Evolutionary conservation across 2,888 invertebrate species (phyloP), one percentile per base, ranked within the genome.

Genomic region (Neoascia interrupta): DNA sequence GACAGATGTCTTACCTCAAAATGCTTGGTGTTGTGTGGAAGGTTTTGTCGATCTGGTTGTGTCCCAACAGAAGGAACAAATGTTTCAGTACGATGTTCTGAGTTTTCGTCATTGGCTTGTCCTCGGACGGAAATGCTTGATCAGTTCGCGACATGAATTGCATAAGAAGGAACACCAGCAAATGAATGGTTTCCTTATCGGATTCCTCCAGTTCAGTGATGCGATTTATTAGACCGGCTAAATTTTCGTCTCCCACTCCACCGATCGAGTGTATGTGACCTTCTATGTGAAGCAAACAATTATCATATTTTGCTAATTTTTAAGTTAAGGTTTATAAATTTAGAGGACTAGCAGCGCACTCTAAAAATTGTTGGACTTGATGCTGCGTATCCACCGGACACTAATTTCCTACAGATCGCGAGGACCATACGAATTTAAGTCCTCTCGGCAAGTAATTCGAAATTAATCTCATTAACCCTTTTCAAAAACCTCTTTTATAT

Each of bases 151-250:
- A 96, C 86, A 98, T 91, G 87, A 98, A 98, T 90, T 98, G 98
- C 95, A 99, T 97, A 10, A 99, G 92, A n/a, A 99, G 91, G 84
- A 97, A 96, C 8, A 98, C 95, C 31, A 99, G 90, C 19, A 98
- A 90, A 87, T 98, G 98, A 83, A 97, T 95, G 0, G 99, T 98
- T 89, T 99, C 98, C 82, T 95, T 93, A 86, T 99, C 99, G 1
- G 96, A 93, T 85, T 98, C 98, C 86, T 99, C 98, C 51, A 96
- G 90, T 85, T 99, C 99, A 79, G 97, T 94, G 1, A 97, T 94
- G 85, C 95, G 92, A 80, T 97, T 96, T 36, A 98, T 91, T 73
- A 96, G 92, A 1, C 92, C 92, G 21, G 94, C 92, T 31, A 96
- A 89, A 85, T 95, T 93, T 84, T 95, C 96, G 84, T 97, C 97